phyloP scores from a whole-genome alignment of 23 tunicate genomes.

The Trididemnum miniatum region DNA sequence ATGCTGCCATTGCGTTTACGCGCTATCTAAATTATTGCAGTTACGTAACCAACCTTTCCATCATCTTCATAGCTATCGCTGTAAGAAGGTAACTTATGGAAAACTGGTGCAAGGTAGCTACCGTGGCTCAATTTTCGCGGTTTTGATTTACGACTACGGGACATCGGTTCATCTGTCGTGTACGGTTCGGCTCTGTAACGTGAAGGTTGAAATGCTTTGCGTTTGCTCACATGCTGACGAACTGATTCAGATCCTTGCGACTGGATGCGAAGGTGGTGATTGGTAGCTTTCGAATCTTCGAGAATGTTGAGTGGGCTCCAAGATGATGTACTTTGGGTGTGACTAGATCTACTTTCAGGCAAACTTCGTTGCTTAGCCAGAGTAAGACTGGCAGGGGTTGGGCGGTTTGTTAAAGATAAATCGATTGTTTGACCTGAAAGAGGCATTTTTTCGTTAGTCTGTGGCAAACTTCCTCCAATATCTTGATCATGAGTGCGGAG shows the following conservation, averaged over 20 bases:
- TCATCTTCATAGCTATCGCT: background rate
- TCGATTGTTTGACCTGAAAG: background rate
- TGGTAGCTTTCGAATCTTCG: background rate
- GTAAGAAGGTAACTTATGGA: background rate
- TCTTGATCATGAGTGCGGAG: slow-evolving; percentile 80
- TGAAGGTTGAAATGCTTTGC: slow-evolving; percentile 63
- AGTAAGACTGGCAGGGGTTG: background rate
- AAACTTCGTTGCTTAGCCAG: slow-evolving; percentile 5
- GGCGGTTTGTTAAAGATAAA: background rate
- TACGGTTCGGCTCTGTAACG: slow-evolving; percentile 47
- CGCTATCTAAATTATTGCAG: background rate
- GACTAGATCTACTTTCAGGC: background rate
- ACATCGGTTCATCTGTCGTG: background rate
- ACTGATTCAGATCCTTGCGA: background rate
- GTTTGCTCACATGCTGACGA: slow-evolving; percentile 31
- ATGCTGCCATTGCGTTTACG: background rate
- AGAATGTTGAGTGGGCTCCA: slow-evolving; percentile 36
- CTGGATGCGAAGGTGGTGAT: background rate
- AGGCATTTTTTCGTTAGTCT: background rate
- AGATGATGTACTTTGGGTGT: slow-evolving; percentile 2
- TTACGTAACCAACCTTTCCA: background rate
- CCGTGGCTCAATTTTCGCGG: slow-evolving; percentile 18
- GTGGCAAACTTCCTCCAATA: background rate
- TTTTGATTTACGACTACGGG: slow-evolving; percentile 27
- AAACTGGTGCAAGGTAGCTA: slow-evolving; percentile 6